Conservation (phyloP, 2,113 vertebrate genomes). For the Ifrita kowaldi region DNA sequence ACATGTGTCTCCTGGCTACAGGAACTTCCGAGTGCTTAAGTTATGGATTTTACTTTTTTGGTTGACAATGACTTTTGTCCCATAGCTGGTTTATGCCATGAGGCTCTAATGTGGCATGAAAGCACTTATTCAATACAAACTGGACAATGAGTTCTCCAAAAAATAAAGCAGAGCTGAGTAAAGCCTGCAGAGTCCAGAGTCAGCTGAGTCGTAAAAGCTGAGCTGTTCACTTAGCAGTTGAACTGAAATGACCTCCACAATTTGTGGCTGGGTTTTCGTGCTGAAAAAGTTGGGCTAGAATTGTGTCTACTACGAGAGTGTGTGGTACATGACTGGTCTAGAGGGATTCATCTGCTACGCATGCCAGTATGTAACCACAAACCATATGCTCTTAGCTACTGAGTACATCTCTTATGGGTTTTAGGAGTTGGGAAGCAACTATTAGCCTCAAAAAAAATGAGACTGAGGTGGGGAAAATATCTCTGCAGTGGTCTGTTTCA, state of each 20-base stretch:
- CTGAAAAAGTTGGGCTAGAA: neutral
- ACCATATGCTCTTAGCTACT: neutral
- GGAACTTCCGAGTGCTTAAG: neutral
- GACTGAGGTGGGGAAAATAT: neutral
- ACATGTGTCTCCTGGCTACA: neutral
- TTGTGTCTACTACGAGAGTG: neutral
- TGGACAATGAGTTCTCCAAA: neutral
- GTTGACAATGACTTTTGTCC: neutral
- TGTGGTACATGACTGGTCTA: neutral
- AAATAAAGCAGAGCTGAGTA: neutral
- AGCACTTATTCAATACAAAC: neutral
- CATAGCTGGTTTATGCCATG: neutral
- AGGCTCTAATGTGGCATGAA: neutral
- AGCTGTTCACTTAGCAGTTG: neutral
- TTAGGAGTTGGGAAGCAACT: neutral
- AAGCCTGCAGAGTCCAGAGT: neutral
- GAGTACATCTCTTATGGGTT: neutral
- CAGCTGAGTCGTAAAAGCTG: neutral
- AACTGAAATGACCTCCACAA: neutral
- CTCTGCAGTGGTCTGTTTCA: neutral
- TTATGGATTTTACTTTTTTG: neutral
- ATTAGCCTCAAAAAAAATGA: neutral
- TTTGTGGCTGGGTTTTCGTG: neutral
- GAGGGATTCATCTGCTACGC: neutral
- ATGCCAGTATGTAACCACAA: slow-evolving; percentile 1